Conservation (phyloP, 2,888 invertebrate species). For the Myopa testacea region DNA sequence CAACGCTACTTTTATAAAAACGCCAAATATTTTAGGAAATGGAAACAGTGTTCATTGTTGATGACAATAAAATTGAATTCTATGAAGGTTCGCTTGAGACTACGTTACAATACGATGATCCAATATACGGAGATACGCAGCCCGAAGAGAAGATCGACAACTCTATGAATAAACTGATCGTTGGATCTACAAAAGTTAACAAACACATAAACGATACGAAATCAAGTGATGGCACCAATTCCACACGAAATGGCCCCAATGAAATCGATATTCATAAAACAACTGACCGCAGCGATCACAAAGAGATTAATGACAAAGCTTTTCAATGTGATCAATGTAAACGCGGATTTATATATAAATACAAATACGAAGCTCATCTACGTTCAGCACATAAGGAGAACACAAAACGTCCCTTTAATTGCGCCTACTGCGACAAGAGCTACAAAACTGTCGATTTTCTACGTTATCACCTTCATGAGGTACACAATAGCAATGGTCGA, state of each 20-base stretch:
- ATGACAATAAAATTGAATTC: neutral
- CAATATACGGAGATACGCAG: too few species aligned
- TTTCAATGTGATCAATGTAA: slow-evolving; percentile 43
- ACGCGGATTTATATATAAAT: slow-evolving; percentile 43
- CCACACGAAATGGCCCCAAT: too few species aligned
- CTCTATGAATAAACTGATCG: neutral
- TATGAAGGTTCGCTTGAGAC: neutral
- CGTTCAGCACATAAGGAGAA: slow-evolving; percentile 41
- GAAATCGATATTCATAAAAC: too few species aligned
- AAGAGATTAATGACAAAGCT: neutral
- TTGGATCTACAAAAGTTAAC: neutral
- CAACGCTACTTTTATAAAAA: neutral
- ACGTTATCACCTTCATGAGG: slow-evolving; percentile 41
- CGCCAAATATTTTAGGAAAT: neutral
- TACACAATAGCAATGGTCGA: slow-evolving; percentile 33
- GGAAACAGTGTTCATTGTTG: neutral
- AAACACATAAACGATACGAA: neutral
- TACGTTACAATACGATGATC: too few species aligned
- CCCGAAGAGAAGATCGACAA: neutral
- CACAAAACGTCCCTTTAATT: slow-evolving; percentile 39
- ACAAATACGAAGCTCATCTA: slow-evolving; percentile 44
- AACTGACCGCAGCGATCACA: too few species aligned
- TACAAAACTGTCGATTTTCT: slow-evolving; percentile 44
- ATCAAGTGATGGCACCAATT: neutral
- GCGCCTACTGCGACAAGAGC: slow-evolving; percentile 42